These are phyloP conservation scores for Isaurus tuberculatus DNA, from an alignment of 92 coral and sea anemone genomes.

Conservation along the genomic window DNA sequence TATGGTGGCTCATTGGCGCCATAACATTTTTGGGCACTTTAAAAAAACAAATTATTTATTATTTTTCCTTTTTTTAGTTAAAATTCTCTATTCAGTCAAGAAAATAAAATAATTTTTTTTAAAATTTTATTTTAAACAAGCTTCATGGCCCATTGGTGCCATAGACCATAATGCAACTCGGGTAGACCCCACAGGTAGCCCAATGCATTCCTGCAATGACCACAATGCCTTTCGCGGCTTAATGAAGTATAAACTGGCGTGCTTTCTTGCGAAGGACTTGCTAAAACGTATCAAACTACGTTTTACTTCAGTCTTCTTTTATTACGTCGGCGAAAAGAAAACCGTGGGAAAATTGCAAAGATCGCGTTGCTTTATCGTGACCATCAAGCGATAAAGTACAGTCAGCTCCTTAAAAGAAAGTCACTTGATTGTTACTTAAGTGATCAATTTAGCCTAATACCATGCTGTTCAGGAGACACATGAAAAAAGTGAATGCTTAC, in stretches of 20 bases:
- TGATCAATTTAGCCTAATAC: too few relatives aligned
- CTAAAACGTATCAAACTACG: not conserved
- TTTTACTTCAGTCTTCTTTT: not conserved
- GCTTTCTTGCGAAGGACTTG: not conserved
- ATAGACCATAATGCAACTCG: constrained; percentile 43
- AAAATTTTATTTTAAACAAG: too few relatives aligned
- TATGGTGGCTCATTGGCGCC: too few relatives aligned
- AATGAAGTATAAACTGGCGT: not conserved
- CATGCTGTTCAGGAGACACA: too few relatives aligned
- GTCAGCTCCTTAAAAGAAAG: constrained; percentile 53
- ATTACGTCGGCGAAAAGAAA: not conserved
- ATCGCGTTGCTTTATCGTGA: constrained; percentile 46
- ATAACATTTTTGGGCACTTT: too few relatives aligned
- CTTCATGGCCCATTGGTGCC: constrained; percentile 50
- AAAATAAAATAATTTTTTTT: too few relatives aligned
- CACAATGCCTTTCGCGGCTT: not conserved
- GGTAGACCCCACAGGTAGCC: constrained; percentile 15
- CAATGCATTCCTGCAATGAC: not conserved
- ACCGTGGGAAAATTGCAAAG: constrained; percentile 52
- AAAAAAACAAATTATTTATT: too few relatives aligned
- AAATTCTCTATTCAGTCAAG: too few relatives aligned
- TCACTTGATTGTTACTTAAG: too few relatives aligned
- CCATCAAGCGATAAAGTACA: constrained; percentile 57
- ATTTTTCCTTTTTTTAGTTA: too few relatives aligned
- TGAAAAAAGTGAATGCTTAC: not conserved